phyloP scores from a whole-genome alignment of 2,113 vertebrate species.

The Malurus melanocephalus region DNA sequence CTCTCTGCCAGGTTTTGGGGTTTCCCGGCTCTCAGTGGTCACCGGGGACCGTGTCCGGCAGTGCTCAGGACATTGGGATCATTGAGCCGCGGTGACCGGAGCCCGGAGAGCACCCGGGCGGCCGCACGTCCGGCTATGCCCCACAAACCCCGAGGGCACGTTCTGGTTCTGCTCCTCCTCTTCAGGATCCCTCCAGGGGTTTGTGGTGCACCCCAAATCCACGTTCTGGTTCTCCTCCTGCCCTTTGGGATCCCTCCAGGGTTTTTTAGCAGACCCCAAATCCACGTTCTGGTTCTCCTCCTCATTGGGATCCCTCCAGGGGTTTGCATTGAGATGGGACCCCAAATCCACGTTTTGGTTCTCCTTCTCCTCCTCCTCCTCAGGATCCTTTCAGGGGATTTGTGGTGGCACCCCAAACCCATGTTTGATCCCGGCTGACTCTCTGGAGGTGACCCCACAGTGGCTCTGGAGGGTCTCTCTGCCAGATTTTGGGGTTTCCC shows the following conservation, averaged over 20 bases:
- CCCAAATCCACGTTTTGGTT: no score
- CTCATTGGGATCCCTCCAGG: no score
- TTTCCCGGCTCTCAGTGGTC: not conserved
- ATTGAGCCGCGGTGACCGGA: not conserved
- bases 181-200: accelerated
- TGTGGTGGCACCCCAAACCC: no score
- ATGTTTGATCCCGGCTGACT: no score
- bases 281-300: accelerated
- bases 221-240: accelerated
- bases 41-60: not conserved
- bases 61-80: not conserved
- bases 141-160: not conserved
- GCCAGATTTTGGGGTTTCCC: not conserved
- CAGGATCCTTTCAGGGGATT: no score
- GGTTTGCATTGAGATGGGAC: no score
- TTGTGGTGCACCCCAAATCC: not conserved
- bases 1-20: not conserved
- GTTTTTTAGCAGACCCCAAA: no score
- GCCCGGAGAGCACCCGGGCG: not conserved
- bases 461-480: not conserved
- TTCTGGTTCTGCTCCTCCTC: not conserved
- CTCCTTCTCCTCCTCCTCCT: no score
- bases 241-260: accelerated
- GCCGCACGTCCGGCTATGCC: slow-evolving; percentile 7
- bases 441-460: accelerated